Conservation (phyloP, 1,140 invertebrate genomes). For the Anagrus nilaparvatae region DNA sequence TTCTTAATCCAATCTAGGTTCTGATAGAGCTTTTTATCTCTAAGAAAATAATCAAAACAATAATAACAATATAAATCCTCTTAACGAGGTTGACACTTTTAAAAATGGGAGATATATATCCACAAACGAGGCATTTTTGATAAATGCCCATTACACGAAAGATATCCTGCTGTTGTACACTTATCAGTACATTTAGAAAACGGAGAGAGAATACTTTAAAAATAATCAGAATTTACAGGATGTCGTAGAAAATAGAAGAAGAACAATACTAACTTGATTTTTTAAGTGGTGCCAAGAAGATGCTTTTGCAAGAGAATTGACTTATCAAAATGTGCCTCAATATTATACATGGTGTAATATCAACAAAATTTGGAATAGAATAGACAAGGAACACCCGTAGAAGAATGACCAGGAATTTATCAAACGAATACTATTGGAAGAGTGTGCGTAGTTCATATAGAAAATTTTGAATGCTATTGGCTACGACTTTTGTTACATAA, state of each 20-base stretch:
- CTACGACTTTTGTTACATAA: constrained; percentile 36
- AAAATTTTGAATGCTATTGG: constrained; percentile 32
- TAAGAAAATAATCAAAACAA: constrained; percentile 24
- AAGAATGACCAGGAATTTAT: neutral
- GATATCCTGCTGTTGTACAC: neutral
- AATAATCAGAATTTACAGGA: neutral
- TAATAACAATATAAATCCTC: constrained; percentile 18
- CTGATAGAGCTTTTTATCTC: too few relatives aligned
- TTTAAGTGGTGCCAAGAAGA: neutral
- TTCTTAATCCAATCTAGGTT: too few relatives aligned
- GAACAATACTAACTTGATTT: neutral
- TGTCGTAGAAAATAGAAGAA: neutral
- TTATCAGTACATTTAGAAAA: neutral
- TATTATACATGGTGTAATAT: neutral
- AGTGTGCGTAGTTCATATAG: constrained; percentile 33
- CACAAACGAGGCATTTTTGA: constrained; percentile 33
- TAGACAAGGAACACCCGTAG: neutral
- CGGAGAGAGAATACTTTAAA: neutral
- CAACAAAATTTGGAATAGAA: neutral
- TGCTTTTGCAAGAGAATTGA: too few relatives aligned
- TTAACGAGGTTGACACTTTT: constrained; percentile 32
- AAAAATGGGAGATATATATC: constrained; percentile 30
- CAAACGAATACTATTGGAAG: constrained; percentile 15
- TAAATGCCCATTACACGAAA: constrained; percentile 16
- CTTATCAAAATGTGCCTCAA: neutral